Evolutionary conservation across 92 coral and sea anemone species (phyloP).

Genomic region (Actinostola sp.): DNA sequence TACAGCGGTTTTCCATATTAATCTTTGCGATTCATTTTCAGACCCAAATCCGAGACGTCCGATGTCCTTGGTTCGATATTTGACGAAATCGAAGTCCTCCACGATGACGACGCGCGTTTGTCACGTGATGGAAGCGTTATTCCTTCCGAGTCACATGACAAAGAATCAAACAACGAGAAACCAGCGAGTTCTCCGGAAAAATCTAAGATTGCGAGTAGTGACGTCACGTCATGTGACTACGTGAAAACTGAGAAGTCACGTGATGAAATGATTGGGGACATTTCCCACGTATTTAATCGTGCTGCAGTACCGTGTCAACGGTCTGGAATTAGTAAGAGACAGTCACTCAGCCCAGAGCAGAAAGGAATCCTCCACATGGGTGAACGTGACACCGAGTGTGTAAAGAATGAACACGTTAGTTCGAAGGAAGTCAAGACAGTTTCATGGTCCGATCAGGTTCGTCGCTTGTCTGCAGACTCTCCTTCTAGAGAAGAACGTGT

Average conservation of each 20-base stretch:
- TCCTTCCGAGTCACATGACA: constrained; percentile 23
- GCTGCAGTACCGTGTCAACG: too few species aligned
- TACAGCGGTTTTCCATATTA: not conserved
- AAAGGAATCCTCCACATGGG: too few species aligned
- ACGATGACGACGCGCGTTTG: constrained; percentile 45
- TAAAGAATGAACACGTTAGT: too few species aligned
- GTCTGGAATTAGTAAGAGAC: too few species aligned
- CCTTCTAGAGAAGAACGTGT: too few species aligned
- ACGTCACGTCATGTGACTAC: too few species aligned
- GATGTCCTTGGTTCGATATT: constrained; percentile 92
- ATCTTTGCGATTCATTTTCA: not conserved
- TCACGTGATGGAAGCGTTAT: constrained; percentile 74
- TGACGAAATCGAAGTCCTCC: constrained; percentile 75
- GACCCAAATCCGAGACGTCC: constrained; percentile 22
- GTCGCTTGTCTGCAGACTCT: too few species aligned
- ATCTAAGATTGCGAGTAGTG: not conserved
- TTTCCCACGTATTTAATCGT: not conserved
- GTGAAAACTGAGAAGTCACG: too few species aligned
- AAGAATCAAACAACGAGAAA: not conserved
- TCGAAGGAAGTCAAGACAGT: too few species aligned
- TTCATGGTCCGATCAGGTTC: too few species aligned
- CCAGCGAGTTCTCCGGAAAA: not conserved
- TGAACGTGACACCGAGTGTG: too few species aligned
- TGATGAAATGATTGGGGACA: not conserved
- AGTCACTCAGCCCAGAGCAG: too few species aligned